Percentiles rank a stretch among this genome's conserved stretches.
Evolutionary conservation across 2,113 vertebrate genomes (phyloP).

Genomic region (Chlorodrepanis virens): DNA sequence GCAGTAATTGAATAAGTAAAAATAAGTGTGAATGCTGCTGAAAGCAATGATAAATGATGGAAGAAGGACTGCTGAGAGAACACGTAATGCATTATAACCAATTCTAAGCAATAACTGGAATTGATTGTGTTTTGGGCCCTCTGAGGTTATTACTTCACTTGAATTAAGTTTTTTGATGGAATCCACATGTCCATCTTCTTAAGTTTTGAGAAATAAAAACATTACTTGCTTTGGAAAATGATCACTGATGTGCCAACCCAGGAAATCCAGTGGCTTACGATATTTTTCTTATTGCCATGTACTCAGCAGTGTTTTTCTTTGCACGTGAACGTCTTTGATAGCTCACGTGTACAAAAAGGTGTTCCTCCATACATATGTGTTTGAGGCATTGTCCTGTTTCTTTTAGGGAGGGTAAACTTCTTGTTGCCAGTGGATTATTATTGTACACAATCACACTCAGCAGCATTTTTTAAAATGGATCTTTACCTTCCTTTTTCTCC

Average conservation of each 20-base stretch:
- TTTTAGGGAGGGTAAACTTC: not conserved
- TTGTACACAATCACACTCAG: fast-evolving
- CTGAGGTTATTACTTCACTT: not conserved
- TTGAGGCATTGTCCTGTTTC: not conserved
- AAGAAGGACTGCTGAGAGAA: not conserved
- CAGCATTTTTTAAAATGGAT: not conserved
- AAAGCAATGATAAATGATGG: not conserved
- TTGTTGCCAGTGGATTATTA: not conserved
- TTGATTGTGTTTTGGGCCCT: not conserved
- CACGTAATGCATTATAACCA: not conserved
- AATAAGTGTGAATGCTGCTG: not conserved
- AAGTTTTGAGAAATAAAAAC: not conserved
- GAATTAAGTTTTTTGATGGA: not conserved
- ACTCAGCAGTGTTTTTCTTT: not conserved
- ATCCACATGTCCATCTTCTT: not conserved
- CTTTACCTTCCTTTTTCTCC: not conserved
- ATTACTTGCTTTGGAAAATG: not conserved
- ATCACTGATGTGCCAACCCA: not conserved
- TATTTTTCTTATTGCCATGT: not conserved
- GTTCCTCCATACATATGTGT: not conserved
- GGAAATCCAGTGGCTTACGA: not conserved
- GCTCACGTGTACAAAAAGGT: not conserved
- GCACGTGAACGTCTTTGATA: not conserved
- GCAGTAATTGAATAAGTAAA: not conserved
- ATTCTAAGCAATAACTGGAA: not conserved